These are phyloP conservation scores for Megaleporinus macrocephalus DNA, from an alignment of 2,113 vertebrate species.

Conservation along the genomic window DNA sequence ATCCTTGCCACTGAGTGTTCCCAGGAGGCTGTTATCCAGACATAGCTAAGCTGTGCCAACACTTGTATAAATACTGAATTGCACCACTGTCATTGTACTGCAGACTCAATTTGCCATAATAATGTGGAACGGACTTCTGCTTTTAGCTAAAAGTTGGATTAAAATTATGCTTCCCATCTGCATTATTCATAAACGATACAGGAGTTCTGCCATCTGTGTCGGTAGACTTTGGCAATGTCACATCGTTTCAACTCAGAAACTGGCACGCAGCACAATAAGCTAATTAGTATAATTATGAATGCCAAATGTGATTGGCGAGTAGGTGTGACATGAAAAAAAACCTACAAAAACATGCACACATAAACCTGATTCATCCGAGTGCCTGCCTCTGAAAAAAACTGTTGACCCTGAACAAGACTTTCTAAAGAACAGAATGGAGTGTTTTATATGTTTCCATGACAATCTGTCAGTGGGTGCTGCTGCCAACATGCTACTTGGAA, in stretches of 20 bases:
- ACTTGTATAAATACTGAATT: background rate
- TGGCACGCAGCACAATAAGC: background rate
- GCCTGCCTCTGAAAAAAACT: background rate
- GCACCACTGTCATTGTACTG: background rate
- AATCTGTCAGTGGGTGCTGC: background rate
- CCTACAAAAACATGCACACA: background rate
- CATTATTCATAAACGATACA: background rate
- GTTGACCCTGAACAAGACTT: background rate
- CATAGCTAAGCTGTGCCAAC: background rate
- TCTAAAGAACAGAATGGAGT: constrained; percentile 2
- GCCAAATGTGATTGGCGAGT: background rate
- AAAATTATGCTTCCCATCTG: background rate
- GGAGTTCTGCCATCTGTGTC: background rate
- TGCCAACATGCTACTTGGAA: background rate
- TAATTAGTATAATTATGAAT: constrained; percentile 11
- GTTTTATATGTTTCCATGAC: constrained; percentile 17
- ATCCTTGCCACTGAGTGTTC: background rate
- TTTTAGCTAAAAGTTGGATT: constrained; percentile 8
- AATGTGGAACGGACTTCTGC: background rate
- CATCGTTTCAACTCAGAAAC: background rate
- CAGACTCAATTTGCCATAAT: background rate
- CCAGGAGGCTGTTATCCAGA: background rate
- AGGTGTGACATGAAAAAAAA: constrained; percentile 13
- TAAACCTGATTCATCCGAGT: background rate
- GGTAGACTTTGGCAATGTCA: background rate